phyloP scores from a whole-genome alignment of 1,140 invertebrate genomes.

The Zophobas morio region DNA sequence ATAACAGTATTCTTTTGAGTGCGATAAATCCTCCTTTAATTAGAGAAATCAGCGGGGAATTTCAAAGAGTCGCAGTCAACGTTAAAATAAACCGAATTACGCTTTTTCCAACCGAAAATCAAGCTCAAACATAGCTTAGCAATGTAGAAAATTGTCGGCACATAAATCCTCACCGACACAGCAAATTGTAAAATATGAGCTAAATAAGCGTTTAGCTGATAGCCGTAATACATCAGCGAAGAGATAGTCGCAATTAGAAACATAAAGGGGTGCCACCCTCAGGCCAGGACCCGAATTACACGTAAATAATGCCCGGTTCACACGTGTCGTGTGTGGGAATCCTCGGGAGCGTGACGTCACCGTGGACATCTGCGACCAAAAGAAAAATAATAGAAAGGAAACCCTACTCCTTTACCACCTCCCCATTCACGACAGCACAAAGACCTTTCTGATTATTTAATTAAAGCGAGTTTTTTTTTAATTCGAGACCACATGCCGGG shows the following conservation, averaged over 20 bases:
- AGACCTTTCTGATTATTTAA: slow-evolving; percentile 41
- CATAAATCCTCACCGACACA: slow-evolving; percentile 34
- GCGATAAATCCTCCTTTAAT: slow-evolving; percentile 38
- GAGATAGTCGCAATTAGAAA: slow-evolving; percentile 53
- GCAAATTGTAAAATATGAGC: slow-evolving; percentile 47
- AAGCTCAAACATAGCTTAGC: not conserved
- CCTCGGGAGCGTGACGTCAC: slow-evolving; percentile 36
- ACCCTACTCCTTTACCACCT: slow-evolving; percentile 41
- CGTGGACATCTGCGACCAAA: slow-evolving; percentile 33
- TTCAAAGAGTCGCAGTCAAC: slow-evolving; percentile 18
- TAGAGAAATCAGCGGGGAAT: slow-evolving; percentile 19
- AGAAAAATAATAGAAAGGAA: slow-evolving; percentile 44
- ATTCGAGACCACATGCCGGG: slow-evolving; percentile 27
- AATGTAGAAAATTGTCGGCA: slow-evolving; percentile 27
- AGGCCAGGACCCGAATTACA: slow-evolving; percentile 38
- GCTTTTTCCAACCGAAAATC: slow-evolving; percentile 4
- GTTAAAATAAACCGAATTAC: slow-evolving; percentile 16
- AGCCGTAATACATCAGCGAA: slow-evolving; percentile 48
- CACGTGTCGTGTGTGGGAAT: slow-evolving; percentile 40
- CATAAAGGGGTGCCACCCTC: slow-evolving; percentile 51
- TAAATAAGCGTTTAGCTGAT: slow-evolving; percentile 52
- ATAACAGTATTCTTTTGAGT: slow-evolving; percentile 25
- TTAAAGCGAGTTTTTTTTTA: slow-evolving; percentile 33
- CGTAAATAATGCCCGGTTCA: slow-evolving; percentile 42
- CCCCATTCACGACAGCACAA: slow-evolving; percentile 24